A percentile compares a stretch with the other conserved stretches of the same genome.
Evolutionary conservation across 2,888 invertebrate genomes (phyloP).

Genomic region (Apodemia duryi): DNA sequence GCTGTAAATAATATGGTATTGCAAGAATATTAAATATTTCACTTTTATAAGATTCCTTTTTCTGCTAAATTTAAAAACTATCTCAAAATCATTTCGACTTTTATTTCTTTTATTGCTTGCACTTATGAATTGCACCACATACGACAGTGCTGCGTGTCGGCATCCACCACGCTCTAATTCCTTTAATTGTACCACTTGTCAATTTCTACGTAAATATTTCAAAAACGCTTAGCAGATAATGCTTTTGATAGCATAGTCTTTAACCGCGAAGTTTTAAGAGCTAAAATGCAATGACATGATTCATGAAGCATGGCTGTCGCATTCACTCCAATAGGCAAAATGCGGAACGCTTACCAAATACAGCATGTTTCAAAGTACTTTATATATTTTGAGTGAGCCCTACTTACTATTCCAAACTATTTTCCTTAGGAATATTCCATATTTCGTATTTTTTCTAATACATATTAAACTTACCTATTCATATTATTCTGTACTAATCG

Average conservation of each 20-base stretch:
- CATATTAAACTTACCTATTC: too few relatives aligned
- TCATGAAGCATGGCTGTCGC: conserved; percentile 1
- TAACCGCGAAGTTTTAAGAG: neutral
- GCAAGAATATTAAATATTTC: too few relatives aligned
- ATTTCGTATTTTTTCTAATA: neutral
- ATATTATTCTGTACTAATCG: neutral
- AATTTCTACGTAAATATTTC: conserved; percentile 74
- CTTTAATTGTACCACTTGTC: conserved; percentile 58
- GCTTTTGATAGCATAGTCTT: neutral
- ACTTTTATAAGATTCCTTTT: too few relatives aligned
- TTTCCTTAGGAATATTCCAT: conserved; percentile 3
- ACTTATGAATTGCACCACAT: conserved; percentile 30
- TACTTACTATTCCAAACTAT: neutral
- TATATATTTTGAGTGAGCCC: neutral
- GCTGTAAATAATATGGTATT: too few relatives aligned
- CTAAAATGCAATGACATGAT: conserved; percentile 12
- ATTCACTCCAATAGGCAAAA: conserved; percentile 13
- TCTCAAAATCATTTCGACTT: neutral
- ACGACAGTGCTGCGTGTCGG: conserved; percentile 56
- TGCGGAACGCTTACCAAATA: conserved; percentile 14
- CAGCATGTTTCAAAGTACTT: conserved; percentile 11
- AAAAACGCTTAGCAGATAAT: conserved; percentile 35
- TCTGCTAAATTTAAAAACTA: too few relatives aligned
- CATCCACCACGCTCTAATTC: conserved; percentile 67
- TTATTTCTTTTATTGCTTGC: neutral